Conservation (phyloP, 2,797 vertebrate genomes). For the Meda fulgida region DNA sequence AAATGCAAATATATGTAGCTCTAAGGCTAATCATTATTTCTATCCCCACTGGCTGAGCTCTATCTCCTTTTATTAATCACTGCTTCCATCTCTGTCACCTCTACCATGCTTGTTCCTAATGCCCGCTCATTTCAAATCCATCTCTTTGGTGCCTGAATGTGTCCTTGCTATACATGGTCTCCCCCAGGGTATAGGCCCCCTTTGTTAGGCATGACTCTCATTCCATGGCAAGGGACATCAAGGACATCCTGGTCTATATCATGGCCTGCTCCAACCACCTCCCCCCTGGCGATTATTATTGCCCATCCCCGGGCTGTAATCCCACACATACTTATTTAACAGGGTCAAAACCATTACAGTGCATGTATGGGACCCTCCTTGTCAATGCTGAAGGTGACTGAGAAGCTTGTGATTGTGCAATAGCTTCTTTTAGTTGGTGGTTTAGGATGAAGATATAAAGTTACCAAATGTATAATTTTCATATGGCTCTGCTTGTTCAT, state of each 20-base stretch:
- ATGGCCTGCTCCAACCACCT: background rate
- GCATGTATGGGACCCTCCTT: slow-evolving; percentile 25
- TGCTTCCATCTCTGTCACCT: slow-evolving; percentile 11
- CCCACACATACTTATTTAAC: slow-evolving; percentile 53
- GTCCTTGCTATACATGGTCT: slow-evolving; percentile 46
- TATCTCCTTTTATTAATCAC: slow-evolving; percentile 31
- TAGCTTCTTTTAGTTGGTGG: background rate
- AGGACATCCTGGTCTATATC: slow-evolving; percentile 36
- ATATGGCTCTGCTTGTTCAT: background rate
- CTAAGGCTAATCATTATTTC: slow-evolving; percentile 36
- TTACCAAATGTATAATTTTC: slow-evolving; percentile 10
- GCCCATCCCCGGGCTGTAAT: slow-evolving; percentile 43
- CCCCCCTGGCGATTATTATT: slow-evolving; percentile 29
- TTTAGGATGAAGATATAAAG: slow-evolving; percentile 12
- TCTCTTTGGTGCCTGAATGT: slow-evolving; percentile 19
- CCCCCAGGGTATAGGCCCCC: slow-evolving; percentile 30
- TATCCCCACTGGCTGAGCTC: slow-evolving; percentile 21
- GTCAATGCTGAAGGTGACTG: slow-evolving; percentile 54
- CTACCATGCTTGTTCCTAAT: slow-evolving; percentile 27
- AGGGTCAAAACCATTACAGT: slow-evolving; percentile 46
- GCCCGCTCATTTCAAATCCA: slow-evolving; percentile 17
- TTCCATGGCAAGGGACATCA: slow-evolving; percentile 35
- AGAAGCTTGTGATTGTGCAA: background rate
- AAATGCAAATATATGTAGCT: slow-evolving; percentile 43
- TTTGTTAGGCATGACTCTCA: slow-evolving; percentile 36